Evolutionary conservation across 2,797 vertebrate species (phyloP).

Genomic region (Rachycentron canadum): DNA sequence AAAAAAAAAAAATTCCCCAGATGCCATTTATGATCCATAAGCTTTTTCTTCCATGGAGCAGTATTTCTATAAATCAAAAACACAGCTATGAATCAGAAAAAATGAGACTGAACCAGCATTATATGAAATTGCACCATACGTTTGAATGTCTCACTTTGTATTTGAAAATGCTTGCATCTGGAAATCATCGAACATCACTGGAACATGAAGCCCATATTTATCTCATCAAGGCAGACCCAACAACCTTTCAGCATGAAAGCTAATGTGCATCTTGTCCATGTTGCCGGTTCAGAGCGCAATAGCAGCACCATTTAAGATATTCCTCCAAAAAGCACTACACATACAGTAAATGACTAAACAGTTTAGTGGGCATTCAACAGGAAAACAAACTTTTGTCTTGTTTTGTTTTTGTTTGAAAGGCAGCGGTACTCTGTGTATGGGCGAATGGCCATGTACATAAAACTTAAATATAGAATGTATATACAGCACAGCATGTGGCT

Average conservation of each 20-base stretch:
- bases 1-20: not conserved
- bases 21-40: conserved; percentile 1
- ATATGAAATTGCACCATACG: not conserved
- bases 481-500: too few relatives aligned
- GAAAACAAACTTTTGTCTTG: too few relatives aligned
- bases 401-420: too few relatives aligned
- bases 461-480: too few relatives aligned
- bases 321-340: too few relatives aligned
- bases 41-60: not conserved
- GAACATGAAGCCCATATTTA: conserved; percentile 9
- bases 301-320: too few relatives aligned
- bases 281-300: not conserved
- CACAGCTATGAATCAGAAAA: not conserved
- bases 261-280: not conserved
- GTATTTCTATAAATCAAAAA: conserved; percentile 1
- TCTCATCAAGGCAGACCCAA: conserved; percentile 6
- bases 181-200: conserved; percentile 1
- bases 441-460: too few relatives aligned
- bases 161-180: not conserved
- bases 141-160: not conserved
- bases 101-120: conserved; percentile 6
- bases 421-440: too few relatives aligned
- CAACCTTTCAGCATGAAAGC: not conserved
- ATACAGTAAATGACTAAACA: not conserved
- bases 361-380: not conserved